Percentiles rank a stretch among this genome's conserved stretches.
These are phyloP conservation scores for Ylistrum balloti DNA, from an alignment of 1,140 invertebrate species.

Conservation along the genomic window DNA sequence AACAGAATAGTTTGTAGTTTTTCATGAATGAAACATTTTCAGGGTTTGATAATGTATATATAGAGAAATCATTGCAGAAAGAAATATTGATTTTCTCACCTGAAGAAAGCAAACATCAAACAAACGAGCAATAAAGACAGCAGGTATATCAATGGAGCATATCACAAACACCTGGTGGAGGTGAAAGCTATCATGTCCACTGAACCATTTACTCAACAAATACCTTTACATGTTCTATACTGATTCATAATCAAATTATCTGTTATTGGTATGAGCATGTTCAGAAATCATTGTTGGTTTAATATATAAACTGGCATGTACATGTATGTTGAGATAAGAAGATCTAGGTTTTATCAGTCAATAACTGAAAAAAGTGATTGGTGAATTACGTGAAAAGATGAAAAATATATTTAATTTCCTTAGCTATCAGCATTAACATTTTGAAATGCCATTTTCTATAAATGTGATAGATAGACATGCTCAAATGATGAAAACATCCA, in stretches of 20 bases:
- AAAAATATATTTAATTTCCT: too few relatives aligned
- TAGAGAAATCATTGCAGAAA: background rate
- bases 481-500: too few relatives aligned
- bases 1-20: background rate
- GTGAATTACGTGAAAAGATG: too few relatives aligned
- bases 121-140: background rate
- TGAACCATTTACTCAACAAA: background rate
- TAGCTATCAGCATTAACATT: too few relatives aligned
- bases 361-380: too few relatives aligned
- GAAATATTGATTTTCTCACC: conserved; percentile 14
- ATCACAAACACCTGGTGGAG: background rate
- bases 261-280: background rate
- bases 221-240: background rate
- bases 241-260: background rate
- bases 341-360: too few relatives aligned
- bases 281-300: too few relatives aligned
- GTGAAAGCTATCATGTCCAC: background rate
- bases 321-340: too few relatives aligned
- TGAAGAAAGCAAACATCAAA: conserved; percentile 1
- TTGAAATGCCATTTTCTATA: too few relatives aligned
- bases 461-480: too few relatives aligned
- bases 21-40: background rate
- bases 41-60: background rate
- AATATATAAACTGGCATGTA: too few relatives aligned
- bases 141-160: background rate